Base-by-base conservation (phyloP, 2,113 vertebrate genomes). In the Accipiter virgatus region DNA sequence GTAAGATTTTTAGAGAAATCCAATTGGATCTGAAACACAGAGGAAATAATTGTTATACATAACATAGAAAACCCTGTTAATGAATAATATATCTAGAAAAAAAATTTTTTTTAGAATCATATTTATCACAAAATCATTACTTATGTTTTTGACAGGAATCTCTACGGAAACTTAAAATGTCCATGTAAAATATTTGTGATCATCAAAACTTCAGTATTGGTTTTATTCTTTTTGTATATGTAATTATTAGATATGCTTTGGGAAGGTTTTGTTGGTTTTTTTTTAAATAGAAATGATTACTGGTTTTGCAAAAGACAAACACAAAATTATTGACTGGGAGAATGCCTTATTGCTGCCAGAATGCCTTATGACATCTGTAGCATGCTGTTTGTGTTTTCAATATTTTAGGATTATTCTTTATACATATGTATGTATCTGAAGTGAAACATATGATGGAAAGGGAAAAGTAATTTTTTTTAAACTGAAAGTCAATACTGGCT, bases 21-120 rank as follows among this genome's bases (percentile, higher is more conserved):
- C 7, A 56, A 8, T 5, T 48, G 31, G 12, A 52, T 78, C 10
- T 36, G 27, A 87, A 62, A 59, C 19, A 32, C 4, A 47, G 36
- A 77, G 13, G 14, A 68, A 73, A 63, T 50, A 3, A 38, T 36
- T 58, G 2, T 22, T 55, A 32, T 25, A 29, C 6, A n/a, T 42
- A 75, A 59, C 2, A 0, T 62, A 34, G 71, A 88, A 52, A 26
- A 3, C 0, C 2, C 4, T 48, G 15, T 32, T 72, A 40, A n/a
- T 43, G 12, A 65, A 45, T n/a, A 43, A n/a, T 29, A 58, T 36
- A 31, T 25, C 11, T 27, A 20, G 27, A n/a, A 61, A 36, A 90
- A 75, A 25, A 31, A 9, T n/a, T 22, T 5, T 16, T 43, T 53
- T 67, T 11, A 34, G n/a, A 43, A 63, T 2, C 1, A 17, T 17